These are phyloP conservation scores for Spondyliosoma cantharus DNA, from an alignment of 2,797 vertebrate species.

Conservation along the genomic window DNA sequence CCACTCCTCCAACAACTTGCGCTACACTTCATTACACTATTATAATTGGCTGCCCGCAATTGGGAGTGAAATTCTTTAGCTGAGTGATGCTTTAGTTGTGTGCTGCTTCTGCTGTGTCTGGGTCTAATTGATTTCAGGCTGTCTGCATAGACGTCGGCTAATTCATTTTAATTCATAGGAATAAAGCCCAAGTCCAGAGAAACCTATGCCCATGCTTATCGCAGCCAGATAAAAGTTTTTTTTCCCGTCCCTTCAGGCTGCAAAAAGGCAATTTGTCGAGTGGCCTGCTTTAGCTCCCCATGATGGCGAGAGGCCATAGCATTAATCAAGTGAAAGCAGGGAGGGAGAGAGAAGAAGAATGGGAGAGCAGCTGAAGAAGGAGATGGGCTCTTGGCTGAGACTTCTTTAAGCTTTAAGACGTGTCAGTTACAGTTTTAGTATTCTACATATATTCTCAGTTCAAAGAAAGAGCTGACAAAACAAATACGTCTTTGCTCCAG, in stretches of 20 bases:
- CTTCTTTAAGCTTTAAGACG: conserved; percentile 31
- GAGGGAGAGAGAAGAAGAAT: not conserved
- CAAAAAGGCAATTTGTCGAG: conserved; percentile 63
- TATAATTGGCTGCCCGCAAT: conserved; percentile 51
- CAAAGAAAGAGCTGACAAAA: conserved; percentile 43
- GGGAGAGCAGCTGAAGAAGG: conserved; percentile 1
- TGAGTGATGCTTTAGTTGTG: conserved; percentile 18
- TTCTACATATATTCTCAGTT: conserved; percentile 37
- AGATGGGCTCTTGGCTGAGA: conserved; percentile 14
- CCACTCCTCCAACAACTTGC: conserved; percentile 26
- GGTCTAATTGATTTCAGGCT: conserved; percentile 62
- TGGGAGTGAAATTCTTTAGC: conserved; percentile 17
- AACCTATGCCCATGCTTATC: conserved; percentile 59
- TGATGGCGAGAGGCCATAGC: conserved; percentile 40
- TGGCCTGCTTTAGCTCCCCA: conserved; percentile 38
- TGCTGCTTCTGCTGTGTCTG: conserved; percentile 11
- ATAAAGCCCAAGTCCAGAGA: conserved; percentile 49
- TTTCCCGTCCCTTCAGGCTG: conserved; percentile 43
- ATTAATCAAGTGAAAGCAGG: conserved; percentile 52
- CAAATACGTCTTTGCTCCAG: conserved; percentile 32
- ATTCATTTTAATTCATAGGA: conserved; percentile 63
- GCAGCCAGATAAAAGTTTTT: conserved; percentile 43
- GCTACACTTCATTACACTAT: conserved; percentile 54
- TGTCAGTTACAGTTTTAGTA: conserved; percentile 37
- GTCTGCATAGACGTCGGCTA: conserved; percentile 37